Percentiles rank a stretch among this genome's conserved stretches.
These are phyloP conservation scores for Caenorhabditis inopinata DNA, from an alignment of 1,140 invertebrate genomes.

Conservation along the genomic window DNA sequence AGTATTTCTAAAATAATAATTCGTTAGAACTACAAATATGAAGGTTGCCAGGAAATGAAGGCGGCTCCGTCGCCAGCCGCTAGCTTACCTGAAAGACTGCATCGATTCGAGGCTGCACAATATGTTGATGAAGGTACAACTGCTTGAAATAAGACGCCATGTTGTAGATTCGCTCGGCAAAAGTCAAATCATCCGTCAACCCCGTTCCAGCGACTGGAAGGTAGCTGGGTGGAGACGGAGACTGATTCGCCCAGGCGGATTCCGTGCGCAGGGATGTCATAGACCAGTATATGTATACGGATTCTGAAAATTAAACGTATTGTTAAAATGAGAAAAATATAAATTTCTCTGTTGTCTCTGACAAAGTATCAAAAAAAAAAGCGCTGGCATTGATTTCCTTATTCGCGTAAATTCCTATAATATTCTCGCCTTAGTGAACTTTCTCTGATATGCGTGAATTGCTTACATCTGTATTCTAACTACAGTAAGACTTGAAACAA, in stretches of 20 bases:
- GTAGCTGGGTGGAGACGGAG: constrained; percentile 62
- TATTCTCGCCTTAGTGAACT: too few species aligned
- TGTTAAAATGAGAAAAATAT: too few species aligned
- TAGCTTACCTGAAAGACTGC: constrained; percentile 41
- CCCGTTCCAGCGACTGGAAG: constrained; percentile 63
- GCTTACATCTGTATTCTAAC: too few species aligned
- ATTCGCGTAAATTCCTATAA: too few species aligned
- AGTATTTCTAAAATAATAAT: constrained; percentile 54
- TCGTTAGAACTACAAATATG: neutral
- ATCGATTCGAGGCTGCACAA: constrained; percentile 58
- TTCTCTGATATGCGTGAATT: too few species aligned
- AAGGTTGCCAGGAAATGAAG: constrained; percentile 1
- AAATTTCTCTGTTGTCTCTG: too few species aligned
- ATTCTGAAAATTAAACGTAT: too few species aligned
- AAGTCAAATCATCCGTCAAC: constrained; percentile 60
- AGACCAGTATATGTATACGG: constrained; percentile 65
- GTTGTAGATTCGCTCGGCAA: constrained; percentile 56
- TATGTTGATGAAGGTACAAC: constrained; percentile 62
- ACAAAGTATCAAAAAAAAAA: too few species aligned
- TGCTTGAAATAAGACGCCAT: constrained; percentile 55
- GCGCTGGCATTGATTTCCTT: too few species aligned
- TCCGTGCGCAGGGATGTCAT: constrained; percentile 64
- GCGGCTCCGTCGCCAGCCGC: neutral
- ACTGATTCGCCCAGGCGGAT: constrained; percentile 65
- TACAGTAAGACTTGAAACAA: too few species aligned